Conservation (phyloP, 1,140 invertebrate species). For the Anoplophora glabripennis region DNA sequence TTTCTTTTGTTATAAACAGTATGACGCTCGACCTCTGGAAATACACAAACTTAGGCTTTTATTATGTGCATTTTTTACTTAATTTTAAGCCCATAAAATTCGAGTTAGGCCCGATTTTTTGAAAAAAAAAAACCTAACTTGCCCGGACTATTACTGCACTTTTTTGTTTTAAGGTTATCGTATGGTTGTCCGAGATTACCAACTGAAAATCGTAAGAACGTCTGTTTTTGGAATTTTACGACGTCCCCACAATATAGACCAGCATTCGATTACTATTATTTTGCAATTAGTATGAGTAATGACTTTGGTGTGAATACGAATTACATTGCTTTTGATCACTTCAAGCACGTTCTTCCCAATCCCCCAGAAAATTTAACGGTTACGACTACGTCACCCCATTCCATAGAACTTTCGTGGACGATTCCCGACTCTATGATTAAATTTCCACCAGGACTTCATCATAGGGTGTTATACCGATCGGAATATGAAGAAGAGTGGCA, state of each 20-base stretch:
- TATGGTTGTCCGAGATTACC: constrained; percentile 43
- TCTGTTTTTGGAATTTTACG: constrained; percentile 55
- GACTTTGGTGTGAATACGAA: constrained; percentile 53
- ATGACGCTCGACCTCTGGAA: too few relatives aligned
- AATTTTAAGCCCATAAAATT: too few relatives aligned
- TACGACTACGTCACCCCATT: constrained; percentile 55
- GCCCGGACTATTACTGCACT: too few relatives aligned
- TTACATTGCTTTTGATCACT: constrained; percentile 59
- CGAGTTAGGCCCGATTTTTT: too few relatives aligned
- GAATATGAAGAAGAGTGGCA: constrained; percentile 57
- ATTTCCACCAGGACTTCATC: constrained; percentile 58
- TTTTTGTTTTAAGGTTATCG: constrained; percentile 5
- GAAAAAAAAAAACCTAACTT: too few relatives aligned
- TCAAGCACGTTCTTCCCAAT: constrained; percentile 59
- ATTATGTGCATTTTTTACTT: too few relatives aligned
- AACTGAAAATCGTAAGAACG: background rate
- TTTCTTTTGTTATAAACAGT: too few relatives aligned
- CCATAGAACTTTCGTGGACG: constrained; percentile 58
- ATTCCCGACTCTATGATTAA: constrained; percentile 57
- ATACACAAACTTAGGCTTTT: too few relatives aligned
- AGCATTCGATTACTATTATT: constrained; percentile 55
- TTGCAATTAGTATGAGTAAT: constrained; percentile 56
- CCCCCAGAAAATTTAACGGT: constrained; percentile 56
- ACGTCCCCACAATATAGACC: constrained; percentile 62
- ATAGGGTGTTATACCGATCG: constrained; percentile 62